Percentiles rank a stretch among this genome's conserved stretches.
phyloP scores from a whole-genome alignment of 2,888 invertebrate genomes.

The Tethea ocularis region DNA sequence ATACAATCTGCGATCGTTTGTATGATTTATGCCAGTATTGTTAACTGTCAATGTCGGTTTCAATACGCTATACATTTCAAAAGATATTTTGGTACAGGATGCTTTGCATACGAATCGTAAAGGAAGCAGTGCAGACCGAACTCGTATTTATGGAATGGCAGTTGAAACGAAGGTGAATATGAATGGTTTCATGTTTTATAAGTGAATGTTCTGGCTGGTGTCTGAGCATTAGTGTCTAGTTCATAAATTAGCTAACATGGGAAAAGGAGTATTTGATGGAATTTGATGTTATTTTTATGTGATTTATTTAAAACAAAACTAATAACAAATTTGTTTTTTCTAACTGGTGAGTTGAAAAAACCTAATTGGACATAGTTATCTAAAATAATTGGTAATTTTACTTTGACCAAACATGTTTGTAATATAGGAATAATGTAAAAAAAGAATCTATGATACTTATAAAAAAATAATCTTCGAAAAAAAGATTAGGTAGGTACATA shows the following conservation, averaged over 20 bases:
- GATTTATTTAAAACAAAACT: no score
- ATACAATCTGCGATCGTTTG: constrained; percentile 1
- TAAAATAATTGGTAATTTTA: no score
- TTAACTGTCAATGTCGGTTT: constrained; percentile 2
- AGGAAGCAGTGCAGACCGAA: constrained; percentile 22
- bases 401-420: no score
- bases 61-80: not conserved
- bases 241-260: not conserved
- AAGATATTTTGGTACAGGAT: constrained; percentile 21
- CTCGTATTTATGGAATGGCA: constrained; percentile 13
- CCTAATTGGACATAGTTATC: no score
- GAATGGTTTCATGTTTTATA: constrained; percentile 5
- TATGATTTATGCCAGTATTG: constrained; percentile 6
- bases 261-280: not conserved
- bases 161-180: constrained; percentile 11
- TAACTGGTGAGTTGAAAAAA: no score
- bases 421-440: no score
- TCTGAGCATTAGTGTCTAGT: not conserved
- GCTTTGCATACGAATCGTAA: constrained; percentile 18
- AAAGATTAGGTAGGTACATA: no score
- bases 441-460: no score
- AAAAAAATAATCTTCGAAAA: no score
- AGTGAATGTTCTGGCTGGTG: not conserved
- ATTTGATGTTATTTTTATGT: no score
- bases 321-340: no score